Evolutionary conservation across 2,797 vertebrate genomes (phyloP).

Genomic region (Epinephelus awoara): DNA sequence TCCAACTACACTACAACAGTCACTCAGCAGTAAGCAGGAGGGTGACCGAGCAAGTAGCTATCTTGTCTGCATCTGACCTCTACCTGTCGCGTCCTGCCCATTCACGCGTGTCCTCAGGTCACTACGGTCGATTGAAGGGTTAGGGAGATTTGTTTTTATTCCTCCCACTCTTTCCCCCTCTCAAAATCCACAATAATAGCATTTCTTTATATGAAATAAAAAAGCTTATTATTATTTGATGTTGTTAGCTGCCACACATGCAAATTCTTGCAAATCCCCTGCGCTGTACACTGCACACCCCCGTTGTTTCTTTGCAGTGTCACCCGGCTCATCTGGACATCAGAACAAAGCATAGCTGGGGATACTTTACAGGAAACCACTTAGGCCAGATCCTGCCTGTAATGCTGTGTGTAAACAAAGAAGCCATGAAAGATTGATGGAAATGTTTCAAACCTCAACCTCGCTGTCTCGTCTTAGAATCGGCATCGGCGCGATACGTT

Average conservation of each 20-base stretch:
- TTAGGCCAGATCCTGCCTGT: constrained; percentile 73
- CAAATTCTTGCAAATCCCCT: constrained; percentile 17
- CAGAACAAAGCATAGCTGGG: constrained; percentile 61
- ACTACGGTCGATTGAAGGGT: no score
- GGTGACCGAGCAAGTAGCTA: no score
- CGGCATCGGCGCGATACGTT: background rate
- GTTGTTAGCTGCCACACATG: background rate
- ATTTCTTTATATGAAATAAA: no score
- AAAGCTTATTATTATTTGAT: no score
- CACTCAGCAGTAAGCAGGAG: no score
- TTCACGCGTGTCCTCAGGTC: no score
- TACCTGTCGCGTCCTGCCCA: no score
- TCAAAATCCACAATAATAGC: no score
- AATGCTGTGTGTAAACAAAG: constrained; percentile 79
- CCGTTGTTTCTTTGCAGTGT: constrained; percentile 32
- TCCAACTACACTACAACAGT: no score
- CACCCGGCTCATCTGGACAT: constrained; percentile 57
- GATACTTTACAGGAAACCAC: constrained; percentile 79
- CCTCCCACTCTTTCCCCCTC: no score
- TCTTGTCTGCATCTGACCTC: no score
- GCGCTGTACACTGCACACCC: background rate
- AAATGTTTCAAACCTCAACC: constrained; percentile 73
- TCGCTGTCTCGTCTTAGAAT: constrained; percentile 42
- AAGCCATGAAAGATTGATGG: constrained; percentile 83
- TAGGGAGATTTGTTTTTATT: no score